A percentile compares a stretch with the other conserved stretches of the same genome.
Evolutionary conservation across 2,888 invertebrate genomes (phyloP).

Genomic region (Empis stercorea): DNA sequence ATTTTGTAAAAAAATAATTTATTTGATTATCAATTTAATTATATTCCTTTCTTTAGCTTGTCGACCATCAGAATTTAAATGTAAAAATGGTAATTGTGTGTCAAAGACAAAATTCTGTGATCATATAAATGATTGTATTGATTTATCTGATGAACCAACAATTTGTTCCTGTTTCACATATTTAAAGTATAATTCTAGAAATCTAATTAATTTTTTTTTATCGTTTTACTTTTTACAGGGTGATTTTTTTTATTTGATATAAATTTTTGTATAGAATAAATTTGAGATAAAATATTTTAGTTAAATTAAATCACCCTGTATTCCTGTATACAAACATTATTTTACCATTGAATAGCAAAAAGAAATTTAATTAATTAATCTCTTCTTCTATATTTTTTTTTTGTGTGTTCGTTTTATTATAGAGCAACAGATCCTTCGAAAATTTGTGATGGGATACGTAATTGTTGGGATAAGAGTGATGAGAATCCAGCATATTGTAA

Average conservation of each 20-base stretch:
- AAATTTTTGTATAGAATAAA: not conserved
- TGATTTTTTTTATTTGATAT: not conserved
- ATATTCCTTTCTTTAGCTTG: slow-evolving; percentile 42
- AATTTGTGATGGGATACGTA: slow-evolving; percentile 62
- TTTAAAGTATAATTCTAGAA: slow-evolving; percentile 36
- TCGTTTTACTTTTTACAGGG: not conserved
- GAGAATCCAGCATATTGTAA: slow-evolving; percentile 53
- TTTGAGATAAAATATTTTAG: too few species aligned
- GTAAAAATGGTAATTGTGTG: slow-evolving; percentile 53
- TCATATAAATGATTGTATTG: slow-evolving; percentile 52
- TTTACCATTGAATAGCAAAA: too few species aligned
- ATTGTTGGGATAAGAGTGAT: slow-evolving; percentile 66
- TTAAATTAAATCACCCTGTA: too few species aligned
- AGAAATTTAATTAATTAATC: too few species aligned
- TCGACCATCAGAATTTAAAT: slow-evolving; percentile 45
- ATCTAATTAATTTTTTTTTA: not conserved
- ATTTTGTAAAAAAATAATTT: too few species aligned
- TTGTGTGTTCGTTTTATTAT: not conserved
- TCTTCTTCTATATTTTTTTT: too few species aligned
- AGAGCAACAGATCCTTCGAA: slow-evolving; percentile 50
- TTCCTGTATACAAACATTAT: too few species aligned
- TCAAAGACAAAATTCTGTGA: slow-evolving; percentile 57
- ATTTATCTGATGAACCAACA: slow-evolving; percentile 57
- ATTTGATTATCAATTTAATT: too few species aligned
- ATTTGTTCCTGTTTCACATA: slow-evolving; percentile 52